These are phyloP conservation scores for Typhlomys cinereus DNA, from an alignment of 2,113 vertebrate genomes.

Conservation along the genomic window DNA sequence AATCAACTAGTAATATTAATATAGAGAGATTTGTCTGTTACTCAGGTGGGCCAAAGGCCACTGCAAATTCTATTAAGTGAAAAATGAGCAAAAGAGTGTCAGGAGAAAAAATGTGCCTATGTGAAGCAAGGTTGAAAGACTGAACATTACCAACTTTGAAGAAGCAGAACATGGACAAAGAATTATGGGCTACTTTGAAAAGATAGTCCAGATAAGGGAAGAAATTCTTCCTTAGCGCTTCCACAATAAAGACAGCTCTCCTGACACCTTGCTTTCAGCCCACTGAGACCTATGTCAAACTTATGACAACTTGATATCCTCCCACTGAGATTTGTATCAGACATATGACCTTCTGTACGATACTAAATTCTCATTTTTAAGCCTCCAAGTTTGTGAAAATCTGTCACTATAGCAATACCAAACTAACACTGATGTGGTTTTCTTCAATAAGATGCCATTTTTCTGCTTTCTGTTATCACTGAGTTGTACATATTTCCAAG, in stretches of 20 bases:
- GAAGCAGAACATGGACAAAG: neutral
- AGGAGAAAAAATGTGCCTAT: neutral
- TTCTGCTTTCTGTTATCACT: conserved; percentile 7
- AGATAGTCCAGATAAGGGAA: neutral
- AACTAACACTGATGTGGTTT: neutral
- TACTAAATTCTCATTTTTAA: neutral
- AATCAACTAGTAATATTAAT: neutral
- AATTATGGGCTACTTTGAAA: neutral
- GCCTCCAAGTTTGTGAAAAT: neutral
- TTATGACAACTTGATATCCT: neutral
- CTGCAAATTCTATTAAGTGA: neutral
- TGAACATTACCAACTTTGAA: neutral
- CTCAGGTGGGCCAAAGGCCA: neutral
- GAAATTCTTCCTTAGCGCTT: neutral
- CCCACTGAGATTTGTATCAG: neutral
- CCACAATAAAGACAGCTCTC: neutral
- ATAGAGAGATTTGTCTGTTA: neutral
- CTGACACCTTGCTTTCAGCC: neutral
- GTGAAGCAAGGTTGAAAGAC: neutral
- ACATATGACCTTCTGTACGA: neutral
- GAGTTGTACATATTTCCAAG: conserved; percentile 19
- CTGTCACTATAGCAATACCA: neutral
- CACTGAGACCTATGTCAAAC: neutral
- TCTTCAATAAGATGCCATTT: neutral
- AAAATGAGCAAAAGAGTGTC: neutral